Conservation (phyloP, 2,888 invertebrate species). For the Drosophila falleni region DNA sequence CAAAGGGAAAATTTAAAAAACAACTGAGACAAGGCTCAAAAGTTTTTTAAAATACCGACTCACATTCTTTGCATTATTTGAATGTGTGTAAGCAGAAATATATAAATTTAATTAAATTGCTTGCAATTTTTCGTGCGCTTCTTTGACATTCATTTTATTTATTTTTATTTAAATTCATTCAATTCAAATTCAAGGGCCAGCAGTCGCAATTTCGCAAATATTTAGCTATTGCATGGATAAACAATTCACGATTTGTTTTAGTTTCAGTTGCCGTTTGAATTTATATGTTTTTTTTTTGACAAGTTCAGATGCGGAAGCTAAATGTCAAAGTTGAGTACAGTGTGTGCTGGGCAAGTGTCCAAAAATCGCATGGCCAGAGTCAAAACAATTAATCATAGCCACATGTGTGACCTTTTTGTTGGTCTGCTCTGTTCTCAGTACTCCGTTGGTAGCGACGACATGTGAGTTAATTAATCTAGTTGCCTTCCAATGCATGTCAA, state of each 20-base stretch:
- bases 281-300: constrained; percentile 17
- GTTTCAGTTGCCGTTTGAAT: constrained; percentile 5
- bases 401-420: constrained; percentile 45
- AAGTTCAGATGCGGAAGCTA: constrained; percentile 30
- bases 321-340: constrained; percentile 54
- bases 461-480: constrained; percentile 77
- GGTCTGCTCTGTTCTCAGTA: not conserved
- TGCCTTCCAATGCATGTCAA: constrained; percentile 60
- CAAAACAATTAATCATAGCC: constrained; percentile 67
- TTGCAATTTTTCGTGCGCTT: constrained; percentile 39
- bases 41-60: constrained; percentile 5
- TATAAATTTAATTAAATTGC: constrained; percentile 69
- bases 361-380: constrained; percentile 29
- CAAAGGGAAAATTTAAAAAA: constrained; percentile 11
- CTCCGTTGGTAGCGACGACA: constrained; percentile 45
- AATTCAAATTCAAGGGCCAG: constrained; percentile 42
- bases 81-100: constrained; percentile 11
- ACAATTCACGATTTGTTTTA: constrained; percentile 16
- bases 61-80: constrained; percentile 10
- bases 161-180: constrained; percentile 35
- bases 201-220: constrained; percentile 28
- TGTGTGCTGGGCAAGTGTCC: constrained; percentile 36
- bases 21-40: not conserved
- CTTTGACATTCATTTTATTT: constrained; percentile 26
- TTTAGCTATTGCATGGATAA: constrained; percentile 10